These are phyloP conservation scores for Brotula barbata DNA, from an alignment of 2,797 vertebrate species.

Conservation along the genomic window DNA sequence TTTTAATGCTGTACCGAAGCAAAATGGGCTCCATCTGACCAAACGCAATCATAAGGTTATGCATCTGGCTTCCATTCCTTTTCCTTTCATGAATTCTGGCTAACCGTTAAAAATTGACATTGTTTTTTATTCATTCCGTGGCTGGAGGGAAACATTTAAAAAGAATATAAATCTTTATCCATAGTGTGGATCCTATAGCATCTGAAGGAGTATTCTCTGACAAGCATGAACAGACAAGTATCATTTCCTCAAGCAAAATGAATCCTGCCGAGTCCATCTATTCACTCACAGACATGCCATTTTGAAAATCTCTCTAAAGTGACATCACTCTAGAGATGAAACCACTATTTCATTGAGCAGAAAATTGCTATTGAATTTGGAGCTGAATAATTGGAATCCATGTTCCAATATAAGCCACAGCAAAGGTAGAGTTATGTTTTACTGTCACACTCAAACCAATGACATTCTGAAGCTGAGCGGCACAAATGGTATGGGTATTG, in stretches of 20 bases:
- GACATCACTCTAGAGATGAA: slow-evolving; percentile 79
- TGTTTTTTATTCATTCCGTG: slow-evolving; percentile 14
- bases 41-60: slow-evolving; percentile 58
- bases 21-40: slow-evolving; percentile 71
- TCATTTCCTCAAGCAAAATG: slow-evolving; percentile 75
- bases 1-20: slow-evolving; percentile 71
- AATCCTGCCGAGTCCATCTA: slow-evolving; percentile 74
- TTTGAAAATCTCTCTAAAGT: slow-evolving; percentile 77
- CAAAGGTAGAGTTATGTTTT: slow-evolving; percentile 76
- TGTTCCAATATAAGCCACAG: slow-evolving; percentile 64
- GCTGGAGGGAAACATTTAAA: slow-evolving; percentile 18
- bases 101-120: slow-evolving; percentile 46
- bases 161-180: slow-evolving; percentile 14
- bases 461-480: slow-evolving; percentile 76
- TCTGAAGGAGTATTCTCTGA: slow-evolving; percentile 61
- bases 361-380: slow-evolving; percentile 83
- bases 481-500: slow-evolving; percentile 78
- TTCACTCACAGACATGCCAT: slow-evolving; percentile 74
- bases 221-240: slow-evolving; percentile 74
- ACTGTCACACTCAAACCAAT: slow-evolving; percentile 80
- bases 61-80: slow-evolving; percentile 53
- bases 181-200: slow-evolving; percentile 46
- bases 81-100: slow-evolving; percentile 36
- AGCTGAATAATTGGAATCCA: slow-evolving; percentile 78
- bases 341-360: slow-evolving; percentile 81